Conservation (phyloP, 2,113 vertebrate genomes). For the Pleuronectes platessa region DNA sequence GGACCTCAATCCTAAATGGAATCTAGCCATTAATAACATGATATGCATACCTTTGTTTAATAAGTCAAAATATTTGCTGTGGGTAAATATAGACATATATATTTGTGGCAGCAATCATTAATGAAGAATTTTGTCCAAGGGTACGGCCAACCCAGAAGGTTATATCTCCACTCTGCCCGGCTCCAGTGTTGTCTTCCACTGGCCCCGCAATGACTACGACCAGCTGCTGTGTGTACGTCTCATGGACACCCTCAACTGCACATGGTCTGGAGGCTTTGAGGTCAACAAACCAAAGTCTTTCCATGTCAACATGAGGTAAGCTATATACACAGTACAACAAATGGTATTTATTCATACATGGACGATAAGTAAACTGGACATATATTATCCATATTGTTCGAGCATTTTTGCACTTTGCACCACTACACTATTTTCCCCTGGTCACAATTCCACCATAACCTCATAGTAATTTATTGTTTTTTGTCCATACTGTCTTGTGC, state of each 20-base stretch:
- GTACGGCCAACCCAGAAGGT: slow-evolving; percentile 89
- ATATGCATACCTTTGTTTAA: background rate
- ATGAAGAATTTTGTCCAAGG: slow-evolving; percentile 75
- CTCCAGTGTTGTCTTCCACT: slow-evolving; percentile 97
- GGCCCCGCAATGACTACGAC: slow-evolving; percentile 97
- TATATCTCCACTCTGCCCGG: slow-evolving; percentile 97
- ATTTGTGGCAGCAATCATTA: background rate
- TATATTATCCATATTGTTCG: too few species aligned
- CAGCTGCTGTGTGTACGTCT: slow-evolving; percentile 94
- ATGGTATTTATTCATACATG: background rate
- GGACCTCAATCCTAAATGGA: too few species aligned
- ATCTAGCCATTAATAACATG: too few species aligned
- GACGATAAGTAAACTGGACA: too few species aligned
- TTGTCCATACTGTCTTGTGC: too few species aligned
- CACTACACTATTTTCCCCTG: too few species aligned
- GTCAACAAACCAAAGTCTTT: slow-evolving; percentile 98
- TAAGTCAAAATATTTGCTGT: background rate
- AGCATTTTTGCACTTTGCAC: too few species aligned
- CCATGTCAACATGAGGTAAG: slow-evolving; percentile 98
- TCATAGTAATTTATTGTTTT: too few species aligned
- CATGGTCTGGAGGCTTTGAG: slow-evolving; percentile 98
- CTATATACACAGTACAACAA: background rate
- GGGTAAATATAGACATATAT: background rate
- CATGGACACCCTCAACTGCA: slow-evolving; percentile 92
- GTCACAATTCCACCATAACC: too few species aligned